phyloP scores from a whole-genome alignment of 2,888 invertebrate genomes.

The Drosophila tanythrix region DNA sequence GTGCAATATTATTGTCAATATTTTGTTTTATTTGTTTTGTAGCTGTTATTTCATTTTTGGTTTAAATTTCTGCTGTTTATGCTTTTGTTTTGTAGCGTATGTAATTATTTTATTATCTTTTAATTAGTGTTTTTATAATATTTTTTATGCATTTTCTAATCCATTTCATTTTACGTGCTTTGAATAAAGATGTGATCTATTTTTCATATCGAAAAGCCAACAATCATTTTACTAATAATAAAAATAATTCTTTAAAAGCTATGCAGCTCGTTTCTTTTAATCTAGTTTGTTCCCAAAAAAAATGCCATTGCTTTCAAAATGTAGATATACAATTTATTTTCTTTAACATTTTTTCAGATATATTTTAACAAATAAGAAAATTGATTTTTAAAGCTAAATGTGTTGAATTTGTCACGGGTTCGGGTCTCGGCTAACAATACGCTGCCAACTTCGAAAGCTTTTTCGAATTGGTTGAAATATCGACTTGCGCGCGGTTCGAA shows the following conservation, averaged over 20 bases:
- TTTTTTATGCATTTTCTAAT: not conserved
- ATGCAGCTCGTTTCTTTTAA: constrained; percentile 25
- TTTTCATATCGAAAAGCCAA: constrained; percentile 29
- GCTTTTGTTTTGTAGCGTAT: constrained; percentile 3
- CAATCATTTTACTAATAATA: constrained; percentile 36
- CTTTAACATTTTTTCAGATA: not conserved
- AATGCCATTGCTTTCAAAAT: not conserved
- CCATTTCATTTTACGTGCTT: constrained; percentile 8
- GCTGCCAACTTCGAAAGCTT: constrained; percentile 6
- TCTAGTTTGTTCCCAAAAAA: constrained; percentile 19
- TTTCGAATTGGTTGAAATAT: constrained; percentile 26
- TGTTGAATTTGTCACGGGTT: constrained; percentile 7
- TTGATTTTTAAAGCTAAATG: not conserved
- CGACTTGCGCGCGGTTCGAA: constrained; percentile 5
- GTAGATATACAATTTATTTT: not conserved
- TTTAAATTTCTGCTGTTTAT: constrained; percentile 15
- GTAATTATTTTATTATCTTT: not conserved
- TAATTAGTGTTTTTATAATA: not conserved
- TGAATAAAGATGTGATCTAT: constrained; percentile 15
- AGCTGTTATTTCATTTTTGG: not conserved
- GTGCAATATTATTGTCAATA: constrained; percentile 43
- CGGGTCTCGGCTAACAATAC: constrained; percentile 16
- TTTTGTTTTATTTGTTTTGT: constrained; percentile 42
- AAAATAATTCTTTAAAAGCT: constrained; percentile 2
- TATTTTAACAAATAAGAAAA: not conserved